phyloP scores from a whole-genome alignment of 2,888 invertebrate genomes.

The Watsonalla cultraria region DNA sequence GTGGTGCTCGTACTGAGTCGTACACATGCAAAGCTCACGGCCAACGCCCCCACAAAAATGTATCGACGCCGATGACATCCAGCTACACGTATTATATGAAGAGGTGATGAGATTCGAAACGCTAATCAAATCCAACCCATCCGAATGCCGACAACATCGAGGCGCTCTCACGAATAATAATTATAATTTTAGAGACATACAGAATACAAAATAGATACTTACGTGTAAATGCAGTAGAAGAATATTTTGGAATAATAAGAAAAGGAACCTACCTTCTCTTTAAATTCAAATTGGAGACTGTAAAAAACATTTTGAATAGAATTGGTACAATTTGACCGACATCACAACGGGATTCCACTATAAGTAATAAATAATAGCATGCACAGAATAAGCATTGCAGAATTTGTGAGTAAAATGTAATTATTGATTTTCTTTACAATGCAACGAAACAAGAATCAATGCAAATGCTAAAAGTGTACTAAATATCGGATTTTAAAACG shows the following conservation, averaged over 20 bases:
- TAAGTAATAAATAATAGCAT: too few species aligned
- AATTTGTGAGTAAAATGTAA: too few species aligned
- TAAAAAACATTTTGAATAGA: too few species aligned
- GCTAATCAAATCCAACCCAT: conserved; percentile 36
- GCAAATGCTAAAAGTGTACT: too few species aligned
- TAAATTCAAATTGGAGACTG: too few species aligned
- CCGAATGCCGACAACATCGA: conserved; percentile 19
- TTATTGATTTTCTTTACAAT: too few species aligned
- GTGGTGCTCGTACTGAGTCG: conserved; percentile 32
- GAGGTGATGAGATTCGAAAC: conserved; percentile 41
- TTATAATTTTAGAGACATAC: conserved; percentile 11
- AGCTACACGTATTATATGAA: conserved; percentile 13
- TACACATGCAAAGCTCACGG: conserved; percentile 42
- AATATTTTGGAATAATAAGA: neutral
- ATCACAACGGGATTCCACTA: too few species aligned
- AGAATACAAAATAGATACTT: conserved; percentile 17
- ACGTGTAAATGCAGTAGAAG: neutral
- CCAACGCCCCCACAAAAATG: conserved; percentile 53
- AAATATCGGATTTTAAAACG: too few species aligned
- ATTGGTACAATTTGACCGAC: too few species aligned
- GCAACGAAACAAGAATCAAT: too few species aligned
- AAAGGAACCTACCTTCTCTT: too few species aligned
- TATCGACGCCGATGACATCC: conserved; percentile 40
- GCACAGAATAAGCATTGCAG: too few species aligned
- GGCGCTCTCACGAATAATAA: conserved; percentile 23